These are phyloP conservation scores for Mimas tiliae DNA, from an alignment of 2,888 invertebrate genomes.

Conservation along the genomic window DNA sequence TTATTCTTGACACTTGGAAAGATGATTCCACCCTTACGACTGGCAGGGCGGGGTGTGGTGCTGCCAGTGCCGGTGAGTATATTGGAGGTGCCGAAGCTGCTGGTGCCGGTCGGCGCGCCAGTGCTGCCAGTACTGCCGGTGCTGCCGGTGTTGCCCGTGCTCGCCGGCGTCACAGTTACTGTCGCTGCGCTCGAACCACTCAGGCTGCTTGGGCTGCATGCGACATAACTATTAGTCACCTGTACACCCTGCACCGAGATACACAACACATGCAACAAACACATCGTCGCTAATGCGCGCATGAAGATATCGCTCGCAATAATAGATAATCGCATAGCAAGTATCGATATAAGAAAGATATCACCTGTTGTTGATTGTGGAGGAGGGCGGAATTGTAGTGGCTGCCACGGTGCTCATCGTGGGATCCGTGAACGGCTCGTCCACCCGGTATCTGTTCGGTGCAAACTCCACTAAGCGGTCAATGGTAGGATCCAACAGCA, in stretches of 20 bases:
- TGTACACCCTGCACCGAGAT: conserved; percentile 37
- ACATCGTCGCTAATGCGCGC: conserved; percentile 49
- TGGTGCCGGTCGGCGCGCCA: conserved; percentile 70
- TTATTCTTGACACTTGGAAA: conserved; percentile 97
- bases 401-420: conserved; percentile 67
- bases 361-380: conserved; percentile 73
- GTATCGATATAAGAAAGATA: conserved; percentile 57
- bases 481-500: conserved; percentile 89
- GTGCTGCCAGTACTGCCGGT: conserved; percentile 51
- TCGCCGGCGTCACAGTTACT: conserved; percentile 67
- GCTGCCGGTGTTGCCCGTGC: conserved; percentile 45
- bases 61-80: conserved; percentile 47
- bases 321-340: conserved; percentile 48
- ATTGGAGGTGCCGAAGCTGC: conserved; percentile 41
- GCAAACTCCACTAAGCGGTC: conserved; percentile 92
- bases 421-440: conserved; percentile 70
- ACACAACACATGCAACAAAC: conserved; percentile 32
- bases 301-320: conserved; percentile 44
- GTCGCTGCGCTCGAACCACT: conserved; percentile 55
- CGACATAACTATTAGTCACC: conserved; percentile 67
- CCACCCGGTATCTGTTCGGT: conserved; percentile 86
- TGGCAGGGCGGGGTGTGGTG: conserved; percentile 75
- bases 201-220: conserved; percentile 75
- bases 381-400: conserved; percentile 60
- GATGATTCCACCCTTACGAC: conserved; percentile 92